Percentiles rank a stretch among this genome's conserved stretches.
Conservation (phyloP, 2,113 vertebrate species). For the Sturnira hondurensis region DNA sequence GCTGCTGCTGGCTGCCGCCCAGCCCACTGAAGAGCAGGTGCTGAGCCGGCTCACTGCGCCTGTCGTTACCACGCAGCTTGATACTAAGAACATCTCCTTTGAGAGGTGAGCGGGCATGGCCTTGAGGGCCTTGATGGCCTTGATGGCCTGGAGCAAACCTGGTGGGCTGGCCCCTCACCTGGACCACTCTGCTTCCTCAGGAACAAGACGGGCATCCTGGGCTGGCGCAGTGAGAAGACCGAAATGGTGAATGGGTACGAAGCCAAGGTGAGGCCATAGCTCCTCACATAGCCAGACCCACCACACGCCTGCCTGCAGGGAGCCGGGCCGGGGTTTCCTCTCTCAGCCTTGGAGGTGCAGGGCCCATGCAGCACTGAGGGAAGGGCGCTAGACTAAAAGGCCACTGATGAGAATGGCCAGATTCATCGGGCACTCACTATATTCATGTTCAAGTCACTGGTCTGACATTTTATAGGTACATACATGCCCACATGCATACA, state of each 20-base stretch:
- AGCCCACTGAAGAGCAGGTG: conserved; percentile 96
- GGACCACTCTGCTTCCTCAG: conserved; percentile 73
- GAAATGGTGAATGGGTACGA: conserved; percentile 97
- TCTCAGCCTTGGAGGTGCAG: not conserved
- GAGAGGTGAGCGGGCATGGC: conserved; percentile 87
- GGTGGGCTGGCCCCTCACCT: not conserved
- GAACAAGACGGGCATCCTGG: conserved; percentile 97
- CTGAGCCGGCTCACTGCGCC: conserved; percentile 91
- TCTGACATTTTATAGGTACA: not conserved
- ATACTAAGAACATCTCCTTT: conserved; percentile 97
- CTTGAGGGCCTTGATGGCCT: not conserved
- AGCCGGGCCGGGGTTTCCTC: not conserved
- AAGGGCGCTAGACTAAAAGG: not conserved
- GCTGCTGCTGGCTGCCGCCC: conserved; percentile 88
- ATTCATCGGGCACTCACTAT: not conserved
- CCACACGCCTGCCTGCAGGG: not conserved
- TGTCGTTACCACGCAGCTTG: conserved; percentile 95
- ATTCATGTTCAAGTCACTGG: not conserved
- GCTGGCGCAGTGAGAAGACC: conserved; percentile 97
- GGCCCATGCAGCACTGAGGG: not conserved
- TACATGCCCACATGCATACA: not conserved
- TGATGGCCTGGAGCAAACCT: not conserved
- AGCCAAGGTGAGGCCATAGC: conserved; percentile 89
- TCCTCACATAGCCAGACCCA: not conserved
- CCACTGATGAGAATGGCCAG: not conserved